Evolutionary conservation across 2,113 vertebrate species (phyloP), one percentile per base, ranked within the genome.

Genomic region (Parus major): DNA sequence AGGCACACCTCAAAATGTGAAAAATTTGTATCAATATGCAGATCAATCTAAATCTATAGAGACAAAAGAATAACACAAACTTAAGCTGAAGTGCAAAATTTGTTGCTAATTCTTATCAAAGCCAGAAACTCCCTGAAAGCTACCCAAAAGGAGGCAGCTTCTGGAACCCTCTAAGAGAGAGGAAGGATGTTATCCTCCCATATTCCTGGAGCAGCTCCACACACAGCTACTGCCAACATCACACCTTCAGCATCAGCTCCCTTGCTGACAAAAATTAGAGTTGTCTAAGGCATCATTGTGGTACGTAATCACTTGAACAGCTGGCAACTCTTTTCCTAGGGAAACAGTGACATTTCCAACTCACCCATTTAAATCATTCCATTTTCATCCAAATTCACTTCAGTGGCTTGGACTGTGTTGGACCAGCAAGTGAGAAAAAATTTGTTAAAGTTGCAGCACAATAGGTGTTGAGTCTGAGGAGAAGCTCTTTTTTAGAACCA

Each of bases 211-310:
- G 82, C 71, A 57, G n/a, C 23, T 88, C 28, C 46, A 36, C 0
- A 2, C 3, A 18, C 10, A 73, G 47, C 28, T 49, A 15, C 15
- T 44, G 64, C 36, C 33, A 56, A 20, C 29, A 24, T 4, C n/a
- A 61, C 36, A 49, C 39, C n/a, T 69, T n/a, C 78, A 31, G 5
- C 0, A 0, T 12, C 68, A 46, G 31, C 42, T 61, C 11, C 31
- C 28, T 57, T 5, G 2, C 11, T 47, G 49, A 22, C 68, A 77
- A 47, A 77, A 70, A 24, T 3, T 12, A n/a, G 53, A 90, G 15
- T 4, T 71, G 57, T 44, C 29, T 29, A 52, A 72, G 55, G 27
- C 27, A 61, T 53, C 2, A 0, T 47, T 70, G 3, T 0, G 0
- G 1, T 29, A 36, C 4, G 7, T 7, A 53, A 89, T 27, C 46